Evolutionary conservation across 1,140 invertebrate species (phyloP).

Genomic region (Phocides pigmalion): DNA sequence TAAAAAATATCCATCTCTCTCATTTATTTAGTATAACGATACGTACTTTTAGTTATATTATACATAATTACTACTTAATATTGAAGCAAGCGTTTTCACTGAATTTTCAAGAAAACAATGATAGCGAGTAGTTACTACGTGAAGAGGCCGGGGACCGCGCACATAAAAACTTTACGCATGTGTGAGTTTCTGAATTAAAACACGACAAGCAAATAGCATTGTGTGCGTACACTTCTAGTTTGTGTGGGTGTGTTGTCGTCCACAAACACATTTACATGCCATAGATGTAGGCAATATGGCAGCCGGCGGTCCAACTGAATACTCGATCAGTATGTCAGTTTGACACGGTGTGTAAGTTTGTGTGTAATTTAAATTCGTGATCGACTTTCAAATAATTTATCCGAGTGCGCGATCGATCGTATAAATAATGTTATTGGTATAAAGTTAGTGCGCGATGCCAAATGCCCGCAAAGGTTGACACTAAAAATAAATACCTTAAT

Average conservation of each 20-base stretch:
- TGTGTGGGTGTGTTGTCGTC: slow-evolving; percentile 42
- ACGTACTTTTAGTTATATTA: too few relatives aligned
- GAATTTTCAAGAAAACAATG: slow-evolving; percentile 35
- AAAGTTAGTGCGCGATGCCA: slow-evolving; percentile 5
- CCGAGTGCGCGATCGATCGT: background rate
- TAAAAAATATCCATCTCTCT: too few relatives aligned
- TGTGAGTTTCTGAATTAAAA: slow-evolving; percentile 42
- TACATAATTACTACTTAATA: too few relatives aligned
- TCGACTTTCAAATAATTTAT: slow-evolving; percentile 26
- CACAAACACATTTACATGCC: slow-evolving; percentile 56
- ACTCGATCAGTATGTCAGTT: slow-evolving; percentile 69
- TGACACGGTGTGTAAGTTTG: slow-evolving; percentile 38
- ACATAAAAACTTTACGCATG: slow-evolving; percentile 16
- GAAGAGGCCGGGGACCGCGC: slow-evolving; percentile 50
- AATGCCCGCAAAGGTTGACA: slow-evolving; percentile 4
- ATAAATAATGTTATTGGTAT: background rate
- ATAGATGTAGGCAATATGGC: slow-evolving; percentile 58
- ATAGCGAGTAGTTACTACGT: slow-evolving; percentile 26
- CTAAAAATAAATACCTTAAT: slow-evolving; percentile 15
- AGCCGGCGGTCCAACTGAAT: slow-evolving; percentile 52
- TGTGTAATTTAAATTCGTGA: slow-evolving; percentile 38
- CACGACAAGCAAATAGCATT: slow-evolving; percentile 5
- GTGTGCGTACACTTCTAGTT: background rate
- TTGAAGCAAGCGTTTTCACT: slow-evolving; percentile 15
- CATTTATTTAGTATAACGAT: too few relatives aligned